These are phyloP conservation scores for Digitonthophagus gazella DNA, from an alignment of 2,888 invertebrate species.

Conservation along the genomic window DNA sequence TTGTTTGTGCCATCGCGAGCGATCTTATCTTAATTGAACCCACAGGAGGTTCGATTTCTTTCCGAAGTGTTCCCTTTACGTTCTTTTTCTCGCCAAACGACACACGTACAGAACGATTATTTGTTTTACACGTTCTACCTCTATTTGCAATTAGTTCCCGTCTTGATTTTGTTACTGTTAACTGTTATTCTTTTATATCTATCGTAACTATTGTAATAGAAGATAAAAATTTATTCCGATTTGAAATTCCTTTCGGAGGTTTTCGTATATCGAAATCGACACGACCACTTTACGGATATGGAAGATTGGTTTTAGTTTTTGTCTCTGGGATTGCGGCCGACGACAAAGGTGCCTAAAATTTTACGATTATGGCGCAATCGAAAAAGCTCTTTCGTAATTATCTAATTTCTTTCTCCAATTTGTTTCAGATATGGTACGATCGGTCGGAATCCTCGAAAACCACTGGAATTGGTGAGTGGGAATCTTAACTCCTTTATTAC, in stretches of 20 bases:
- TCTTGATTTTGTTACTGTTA: constrained; percentile 28
- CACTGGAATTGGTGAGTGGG: background rate
- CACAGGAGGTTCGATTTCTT: constrained; percentile 33
- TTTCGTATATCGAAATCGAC: constrained; percentile 4
- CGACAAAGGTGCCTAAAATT: constrained; percentile 13
- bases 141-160: constrained; percentile 25
- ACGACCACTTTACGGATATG: constrained; percentile 10
- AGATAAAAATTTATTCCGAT: constrained; percentile 1
- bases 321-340: constrained; percentile 1
- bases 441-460: background rate
- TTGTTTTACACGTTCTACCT: constrained; percentile 20
- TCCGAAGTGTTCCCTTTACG: constrained; percentile 25
- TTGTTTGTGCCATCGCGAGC: constrained; percentile 30
- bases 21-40: constrained; percentile 36
- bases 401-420: background rate
- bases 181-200: background rate
- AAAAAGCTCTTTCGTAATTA: background rate
- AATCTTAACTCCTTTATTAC: background rate
- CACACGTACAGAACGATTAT: background rate
- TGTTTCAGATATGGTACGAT: constrained; percentile 11
- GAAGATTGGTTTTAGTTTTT: constrained; percentile 12
- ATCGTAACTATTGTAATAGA: no score
- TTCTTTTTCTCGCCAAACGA: constrained; percentile 6
- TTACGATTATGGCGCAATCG: constrained; percentile 8
- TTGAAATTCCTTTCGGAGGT: background rate